Percentiles rank a stretch among this genome's conserved stretches.
These are phyloP conservation scores for Empidonax traillii DNA, from an alignment of 2,113 vertebrate species.

Conservation along the genomic window DNA sequence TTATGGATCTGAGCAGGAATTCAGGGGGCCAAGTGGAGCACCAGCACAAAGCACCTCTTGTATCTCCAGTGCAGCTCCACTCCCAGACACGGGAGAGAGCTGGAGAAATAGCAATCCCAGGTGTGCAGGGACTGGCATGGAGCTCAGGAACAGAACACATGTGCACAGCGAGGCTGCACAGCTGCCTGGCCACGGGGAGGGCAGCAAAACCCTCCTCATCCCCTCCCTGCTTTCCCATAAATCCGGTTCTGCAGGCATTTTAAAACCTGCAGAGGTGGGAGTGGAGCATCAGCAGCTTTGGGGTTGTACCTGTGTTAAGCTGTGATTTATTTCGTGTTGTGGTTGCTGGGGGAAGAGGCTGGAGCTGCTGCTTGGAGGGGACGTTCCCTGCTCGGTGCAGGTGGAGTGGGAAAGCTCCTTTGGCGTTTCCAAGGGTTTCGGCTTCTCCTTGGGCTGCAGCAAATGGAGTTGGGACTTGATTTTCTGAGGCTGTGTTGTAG, in stretches of 20 bases:
- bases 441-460: background rate
- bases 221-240: background rate
- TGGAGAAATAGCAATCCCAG: background rate
- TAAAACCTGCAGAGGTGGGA: background rate
- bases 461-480: background rate
- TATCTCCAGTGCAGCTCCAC: background rate
- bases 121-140: background rate
- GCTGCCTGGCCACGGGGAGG: background rate
- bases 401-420: background rate
- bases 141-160: background rate
- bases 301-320: too few species aligned
- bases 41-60: background rate
- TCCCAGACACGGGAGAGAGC: background rate
- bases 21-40: background rate
- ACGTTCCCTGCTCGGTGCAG: background rate
- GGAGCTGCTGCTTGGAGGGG: too few species aligned
- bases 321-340: too few species aligned
- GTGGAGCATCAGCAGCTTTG: background rate
- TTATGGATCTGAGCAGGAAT: rapidly evolving
- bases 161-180: background rate
- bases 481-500: background rate
- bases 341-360: too few species aligned
- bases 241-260: background rate
- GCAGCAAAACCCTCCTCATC: background rate
- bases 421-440: background rate